These are phyloP conservation scores for Rhagonycha lutea DNA, from an alignment of 2,888 invertebrate species.

Conservation along the genomic window DNA sequence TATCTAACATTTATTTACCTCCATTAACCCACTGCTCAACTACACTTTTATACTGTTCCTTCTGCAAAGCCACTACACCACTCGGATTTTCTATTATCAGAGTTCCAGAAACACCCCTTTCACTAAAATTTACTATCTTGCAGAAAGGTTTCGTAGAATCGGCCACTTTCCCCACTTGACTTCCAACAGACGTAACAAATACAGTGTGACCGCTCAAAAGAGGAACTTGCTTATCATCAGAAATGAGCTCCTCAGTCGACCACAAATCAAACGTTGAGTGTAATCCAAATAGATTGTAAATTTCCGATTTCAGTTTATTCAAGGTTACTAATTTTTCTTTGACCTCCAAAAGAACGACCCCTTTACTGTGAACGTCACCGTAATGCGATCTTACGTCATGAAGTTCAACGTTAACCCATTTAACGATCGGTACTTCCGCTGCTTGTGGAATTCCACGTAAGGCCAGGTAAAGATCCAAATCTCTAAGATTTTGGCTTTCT, in stretches of 20 bases:
- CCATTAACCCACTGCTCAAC: slow-evolving; percentile 3
- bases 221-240: slow-evolving; percentile 47
- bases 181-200: slow-evolving; percentile 50
- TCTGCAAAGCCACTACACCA: slow-evolving; percentile 45
- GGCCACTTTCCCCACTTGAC: slow-evolving; percentile 12
- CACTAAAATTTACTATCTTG: slow-evolving; percentile 67
- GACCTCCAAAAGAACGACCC: slow-evolving; percentile 73
- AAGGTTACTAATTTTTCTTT: slow-evolving; percentile 60
- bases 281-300: slow-evolving; percentile 70
- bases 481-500: slow-evolving; percentile 76
- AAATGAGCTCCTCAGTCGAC: slow-evolving; percentile 54
- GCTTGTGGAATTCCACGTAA: slow-evolving; percentile 62
- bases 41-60: slow-evolving; percentile 3
- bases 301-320: slow-evolving; percentile 61
- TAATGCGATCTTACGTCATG: slow-evolving; percentile 63
- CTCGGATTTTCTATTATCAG: slow-evolving; percentile 72
- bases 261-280: slow-evolving; percentile 63
- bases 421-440: slow-evolving; percentile 57
- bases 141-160: slow-evolving; percentile 58
- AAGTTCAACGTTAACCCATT: slow-evolving; percentile 74
- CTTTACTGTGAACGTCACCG: slow-evolving; percentile 59
- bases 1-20: not conserved
- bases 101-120: slow-evolving; percentile 59
- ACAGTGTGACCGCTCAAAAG: slow-evolving; percentile 58
- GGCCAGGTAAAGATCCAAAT: slow-evolving; percentile 69